Evolutionary conservation across 2,888 invertebrate genomes (phyloP).

Genomic region (Lordiphosa fenestrarum): DNA sequence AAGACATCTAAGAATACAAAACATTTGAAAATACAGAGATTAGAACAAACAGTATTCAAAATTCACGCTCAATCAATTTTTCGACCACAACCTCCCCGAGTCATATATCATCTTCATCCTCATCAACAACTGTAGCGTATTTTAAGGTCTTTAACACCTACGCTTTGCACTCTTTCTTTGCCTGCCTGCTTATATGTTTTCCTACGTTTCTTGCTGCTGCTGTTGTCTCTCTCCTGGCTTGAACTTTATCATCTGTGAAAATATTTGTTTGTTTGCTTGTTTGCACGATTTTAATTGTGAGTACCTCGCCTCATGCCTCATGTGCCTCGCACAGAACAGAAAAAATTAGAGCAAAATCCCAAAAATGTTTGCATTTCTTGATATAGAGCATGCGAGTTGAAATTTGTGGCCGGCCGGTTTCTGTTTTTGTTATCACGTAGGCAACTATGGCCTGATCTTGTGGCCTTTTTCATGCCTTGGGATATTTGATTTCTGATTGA

Average conservation of each 20-base stretch:
- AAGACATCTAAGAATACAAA: neutral
- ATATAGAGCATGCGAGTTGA: constrained; percentile 11
- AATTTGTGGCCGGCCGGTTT: constrained; percentile 9
- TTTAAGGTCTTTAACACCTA: constrained; percentile 69
- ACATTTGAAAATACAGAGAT: neutral
- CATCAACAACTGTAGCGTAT: constrained; percentile 43
- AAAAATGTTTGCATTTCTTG: constrained; percentile 54
- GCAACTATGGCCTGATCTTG: constrained; percentile 55
- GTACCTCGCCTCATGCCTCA: constrained; percentile 22
- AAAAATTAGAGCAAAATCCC: constrained; percentile 76
- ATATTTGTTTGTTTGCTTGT: constrained; percentile 72
- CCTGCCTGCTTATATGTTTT: constrained; percentile 5
- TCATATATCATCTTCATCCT: constrained; percentile 33
- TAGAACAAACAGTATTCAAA: neutral
- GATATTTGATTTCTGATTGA: constrained; percentile 72
- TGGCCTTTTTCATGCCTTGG: constrained; percentile 69
- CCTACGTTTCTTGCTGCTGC: constrained; percentile 6
- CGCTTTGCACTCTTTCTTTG: constrained; percentile 21
- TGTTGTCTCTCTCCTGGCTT: constrained; percentile 20
- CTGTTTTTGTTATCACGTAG: constrained; percentile 53
- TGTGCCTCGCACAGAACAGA: constrained; percentile 40
- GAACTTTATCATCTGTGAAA: constrained; percentile 75
- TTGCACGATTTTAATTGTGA: constrained; percentile 72
- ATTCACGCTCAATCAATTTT: neutral
- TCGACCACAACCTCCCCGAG: neutral